Evolutionary conservation across 2,113 vertebrate species (phyloP).

Genomic region (Syngnathus scovelli): DNA sequence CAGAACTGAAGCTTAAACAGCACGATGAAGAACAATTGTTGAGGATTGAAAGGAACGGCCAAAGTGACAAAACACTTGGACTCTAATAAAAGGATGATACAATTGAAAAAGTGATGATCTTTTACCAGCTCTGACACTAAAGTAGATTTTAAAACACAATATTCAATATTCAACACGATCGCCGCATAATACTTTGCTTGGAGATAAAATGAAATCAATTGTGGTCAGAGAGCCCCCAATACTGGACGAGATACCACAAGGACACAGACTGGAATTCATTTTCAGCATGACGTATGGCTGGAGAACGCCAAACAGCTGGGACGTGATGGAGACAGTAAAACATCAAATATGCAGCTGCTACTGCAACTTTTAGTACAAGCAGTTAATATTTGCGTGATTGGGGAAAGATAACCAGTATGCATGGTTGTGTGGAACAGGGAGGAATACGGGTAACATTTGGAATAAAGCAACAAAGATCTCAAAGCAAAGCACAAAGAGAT

Average conservation of each 20-base stretch:
- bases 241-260: neutral
- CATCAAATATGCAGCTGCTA: neutral
- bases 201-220: neutral
- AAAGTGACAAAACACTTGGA: neutral
- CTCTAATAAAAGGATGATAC: neutral
- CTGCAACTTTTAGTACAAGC: neutral
- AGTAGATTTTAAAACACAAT: neutral
- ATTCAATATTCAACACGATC: neutral
- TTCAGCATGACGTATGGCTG: neutral
- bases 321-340: neutral
- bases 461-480: conserved; percentile 1
- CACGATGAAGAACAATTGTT: neutral
- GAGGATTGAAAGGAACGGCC: neutral
- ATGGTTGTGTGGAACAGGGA: neutral
- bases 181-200: neutral
- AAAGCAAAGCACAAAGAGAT: conserved; percentile 10
- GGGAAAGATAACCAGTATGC: neutral
- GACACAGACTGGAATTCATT: neutral
- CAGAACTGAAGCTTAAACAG: neutral
- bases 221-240: neutral
- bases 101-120: neutral
- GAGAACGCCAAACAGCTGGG: conserved; percentile 6
- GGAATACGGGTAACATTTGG: neutral
- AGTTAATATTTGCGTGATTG: neutral
- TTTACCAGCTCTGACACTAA: neutral